Base-by-base conservation (phyloP, 2,797 vertebrate species). In the Chelonia mydas region DNA sequence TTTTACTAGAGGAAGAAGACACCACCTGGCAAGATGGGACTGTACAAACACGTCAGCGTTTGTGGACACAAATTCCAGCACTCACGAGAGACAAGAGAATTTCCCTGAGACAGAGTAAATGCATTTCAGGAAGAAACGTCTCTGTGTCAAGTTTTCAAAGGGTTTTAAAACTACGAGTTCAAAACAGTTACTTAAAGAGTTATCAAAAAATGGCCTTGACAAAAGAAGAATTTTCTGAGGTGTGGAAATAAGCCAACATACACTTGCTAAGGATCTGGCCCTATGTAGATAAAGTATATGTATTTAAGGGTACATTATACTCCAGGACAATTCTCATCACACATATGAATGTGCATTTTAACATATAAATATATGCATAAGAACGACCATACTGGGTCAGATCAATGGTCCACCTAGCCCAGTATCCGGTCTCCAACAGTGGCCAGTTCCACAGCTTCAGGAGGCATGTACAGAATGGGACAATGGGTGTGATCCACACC, bases 41-140 rank as follows among this genome's bases (percentile, higher is more conserved):
- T 84, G 45, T 50, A 96, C 57, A 41, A 91, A 86, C 54, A 61
- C 55, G 51, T 90, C 23, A 55, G 76, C 84, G 12, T 88, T 92
- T 83, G 31, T 41, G 25, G 57, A 53, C n/a, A 13, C 80, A 83
- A 83, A 80, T 83, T 92, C 57, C 84, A 90, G 83, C n/a, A 45
- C 27, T 87, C 1, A 0, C 37, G 51, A 92, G 49, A 83, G 92
- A 84, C 37, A 83, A 88, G 90, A 76, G 78, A 87, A n/a, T 31
- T 33, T 4, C 25, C 0, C 0, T 86, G 65, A 84, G n/a, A 93
- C 50, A 54, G 51, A 82, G 88, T 74, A 92, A 74, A 72, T 74
- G 83, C 0, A 0, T 28, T 89, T 72, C 1, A 0, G 74, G 51
- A 53, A 92, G 41, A 87, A 90, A 91, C 55, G 0, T 19, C 81